Evolutionary conservation across 2,797 vertebrate genomes (phyloP).

Genomic region (Triplophysa bombifrons): DNA sequence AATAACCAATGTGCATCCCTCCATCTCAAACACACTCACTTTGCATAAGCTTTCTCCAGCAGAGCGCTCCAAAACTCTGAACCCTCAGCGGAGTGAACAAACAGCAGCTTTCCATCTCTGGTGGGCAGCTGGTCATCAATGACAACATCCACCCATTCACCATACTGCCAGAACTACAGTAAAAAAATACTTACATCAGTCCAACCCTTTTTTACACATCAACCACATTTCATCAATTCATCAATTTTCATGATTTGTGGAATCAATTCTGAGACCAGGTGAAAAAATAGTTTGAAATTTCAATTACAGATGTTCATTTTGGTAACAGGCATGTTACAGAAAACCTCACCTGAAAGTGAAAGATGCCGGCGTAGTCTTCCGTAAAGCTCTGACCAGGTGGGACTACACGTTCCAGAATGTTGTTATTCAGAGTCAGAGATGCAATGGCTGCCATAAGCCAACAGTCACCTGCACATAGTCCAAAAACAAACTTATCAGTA

Average conservation of each 20-base stretch:
- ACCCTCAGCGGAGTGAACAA: slow-evolving; percentile 81
- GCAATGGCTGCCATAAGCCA: slow-evolving; percentile 90
- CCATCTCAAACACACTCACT: neutral
- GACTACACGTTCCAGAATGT: slow-evolving; percentile 83
- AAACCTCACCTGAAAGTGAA: slow-evolving; percentile 85
- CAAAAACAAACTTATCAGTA: too few relatives aligned
- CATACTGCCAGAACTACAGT: slow-evolving; percentile 84
- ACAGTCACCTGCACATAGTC: slow-evolving; percentile 81
- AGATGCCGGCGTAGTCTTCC: slow-evolving; percentile 86
- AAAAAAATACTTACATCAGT: neutral
- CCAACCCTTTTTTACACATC: too few relatives aligned
- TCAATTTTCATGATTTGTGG: too few relatives aligned
- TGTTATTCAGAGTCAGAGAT: slow-evolving; percentile 86
- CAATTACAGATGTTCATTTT: too few relatives aligned
- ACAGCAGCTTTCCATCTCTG: slow-evolving; percentile 79
- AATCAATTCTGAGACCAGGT: too few relatives aligned
- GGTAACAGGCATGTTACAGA: too few relatives aligned
- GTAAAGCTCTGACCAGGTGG: slow-evolving; percentile 84
- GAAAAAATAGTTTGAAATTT: too few relatives aligned
- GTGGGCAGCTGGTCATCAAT: slow-evolving; percentile 84
- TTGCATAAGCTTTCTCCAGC: slow-evolving; percentile 83
- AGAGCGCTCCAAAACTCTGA: slow-evolving; percentile 83
- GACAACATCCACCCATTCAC: slow-evolving; percentile 85
- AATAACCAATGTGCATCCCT: neutral
- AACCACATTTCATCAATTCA: too few relatives aligned